Conservation (phyloP, 53 echinoderm and acorn worm genomes). For the Mesocentrotus franciscanus region DNA sequence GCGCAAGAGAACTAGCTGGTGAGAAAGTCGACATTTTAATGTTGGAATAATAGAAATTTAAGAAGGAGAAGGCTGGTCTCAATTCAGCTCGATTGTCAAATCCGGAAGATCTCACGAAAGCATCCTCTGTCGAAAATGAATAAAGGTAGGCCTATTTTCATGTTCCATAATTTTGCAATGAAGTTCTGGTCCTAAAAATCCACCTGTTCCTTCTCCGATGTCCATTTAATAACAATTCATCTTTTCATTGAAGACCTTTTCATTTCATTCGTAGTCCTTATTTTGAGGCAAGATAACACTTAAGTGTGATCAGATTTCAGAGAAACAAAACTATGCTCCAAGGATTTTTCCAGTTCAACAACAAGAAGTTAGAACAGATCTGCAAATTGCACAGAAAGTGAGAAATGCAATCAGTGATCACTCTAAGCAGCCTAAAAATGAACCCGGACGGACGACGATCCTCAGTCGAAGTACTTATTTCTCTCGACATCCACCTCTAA, state of each 20-base stretch:
- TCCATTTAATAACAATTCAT: background rate
- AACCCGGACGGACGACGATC: background rate
- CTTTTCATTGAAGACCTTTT: too few relatives aligned
- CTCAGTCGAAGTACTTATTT: background rate
- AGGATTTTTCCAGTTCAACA: background rate
- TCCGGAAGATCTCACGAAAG: background rate
- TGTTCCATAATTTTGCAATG: background rate
- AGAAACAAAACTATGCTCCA: background rate
- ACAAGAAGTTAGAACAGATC: background rate
- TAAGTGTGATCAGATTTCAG: background rate
- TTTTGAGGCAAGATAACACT: background rate
- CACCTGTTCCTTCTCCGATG: background rate
- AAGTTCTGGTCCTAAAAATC: background rate
- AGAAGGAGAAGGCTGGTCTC: background rate
- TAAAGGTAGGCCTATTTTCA: background rate
- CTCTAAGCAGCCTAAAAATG: background rate
- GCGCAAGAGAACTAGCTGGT: background rate
- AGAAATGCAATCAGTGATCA: background rate
- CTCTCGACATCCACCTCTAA: background rate
- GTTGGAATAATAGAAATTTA: background rate
- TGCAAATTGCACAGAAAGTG: background rate
- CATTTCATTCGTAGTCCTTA: background rate
- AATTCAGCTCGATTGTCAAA: background rate
- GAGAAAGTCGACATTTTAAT: constrained; percentile 12
- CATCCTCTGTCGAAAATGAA: background rate